Conservation (phyloP, 2,888 invertebrate genomes). For the Cantharis rustica region DNA sequence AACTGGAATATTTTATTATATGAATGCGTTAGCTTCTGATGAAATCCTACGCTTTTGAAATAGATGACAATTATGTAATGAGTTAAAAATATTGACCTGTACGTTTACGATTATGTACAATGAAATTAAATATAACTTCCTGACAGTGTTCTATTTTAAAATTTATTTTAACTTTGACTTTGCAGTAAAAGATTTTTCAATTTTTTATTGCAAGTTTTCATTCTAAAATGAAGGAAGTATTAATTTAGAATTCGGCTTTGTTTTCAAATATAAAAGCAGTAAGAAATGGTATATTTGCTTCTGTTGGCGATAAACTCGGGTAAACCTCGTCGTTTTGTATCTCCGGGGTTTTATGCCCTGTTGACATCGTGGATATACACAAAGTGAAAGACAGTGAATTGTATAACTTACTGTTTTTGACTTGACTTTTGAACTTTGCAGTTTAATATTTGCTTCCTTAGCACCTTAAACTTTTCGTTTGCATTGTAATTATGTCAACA, state of each 20-base stretch:
- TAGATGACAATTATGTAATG: neutral
- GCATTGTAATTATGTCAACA: neutral
- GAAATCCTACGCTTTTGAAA: neutral
- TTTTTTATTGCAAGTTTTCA: neutral
- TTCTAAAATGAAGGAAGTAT: neutral
- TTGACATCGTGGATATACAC: slow-evolving; percentile 29
- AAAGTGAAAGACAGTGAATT: slow-evolving; percentile 21
- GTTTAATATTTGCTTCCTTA: neutral
- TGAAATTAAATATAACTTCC: neutral
- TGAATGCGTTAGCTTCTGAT: neutral
- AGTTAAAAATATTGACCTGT: neutral
- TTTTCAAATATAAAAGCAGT: slow-evolving; percentile 23
- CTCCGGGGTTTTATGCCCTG: slow-evolving; percentile 25
- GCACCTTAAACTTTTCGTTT: neutral
- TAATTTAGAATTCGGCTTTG: slow-evolving; percentile 2
- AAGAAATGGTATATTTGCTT: slow-evolving; percentile 19
- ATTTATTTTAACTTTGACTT: neutral
- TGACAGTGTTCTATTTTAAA: neutral
- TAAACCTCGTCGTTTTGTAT: slow-evolving; percentile 29
- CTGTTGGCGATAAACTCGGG: slow-evolving; percentile 24
- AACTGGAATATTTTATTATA: neutral
- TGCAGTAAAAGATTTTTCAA: neutral
- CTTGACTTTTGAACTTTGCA: slow-evolving; percentile 3
- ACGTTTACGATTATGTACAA: neutral
- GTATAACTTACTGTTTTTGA: slow-evolving; percentile 27